These are phyloP conservation scores for Antitype chi DNA, from an alignment of 2,888 invertebrate genomes.

Conservation along the genomic window DNA sequence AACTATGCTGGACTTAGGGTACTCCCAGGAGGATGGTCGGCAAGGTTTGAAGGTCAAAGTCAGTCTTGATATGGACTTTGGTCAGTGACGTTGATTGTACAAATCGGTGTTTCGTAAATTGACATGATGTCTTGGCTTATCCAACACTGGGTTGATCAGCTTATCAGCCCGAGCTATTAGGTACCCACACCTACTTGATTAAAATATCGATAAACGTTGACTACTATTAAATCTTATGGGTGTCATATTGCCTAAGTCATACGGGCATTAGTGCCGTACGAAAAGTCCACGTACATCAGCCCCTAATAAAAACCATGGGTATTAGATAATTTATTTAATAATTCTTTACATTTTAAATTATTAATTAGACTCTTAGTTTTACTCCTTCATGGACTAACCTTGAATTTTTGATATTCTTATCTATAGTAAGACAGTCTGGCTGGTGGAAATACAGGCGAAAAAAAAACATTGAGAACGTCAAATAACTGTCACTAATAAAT, in stretches of 20 bases:
- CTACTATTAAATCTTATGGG: too few relatives aligned
- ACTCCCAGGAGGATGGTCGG: not conserved
- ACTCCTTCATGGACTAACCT: not conserved
- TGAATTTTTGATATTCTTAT: not conserved
- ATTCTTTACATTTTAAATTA: not conserved
- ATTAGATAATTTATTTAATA: too few relatives aligned
- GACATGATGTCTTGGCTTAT: not conserved
- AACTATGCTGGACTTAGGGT: not conserved
- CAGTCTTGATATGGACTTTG: not conserved
- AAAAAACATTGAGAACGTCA: not conserved
- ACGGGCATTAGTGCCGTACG: not conserved
- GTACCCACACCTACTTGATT: not conserved
- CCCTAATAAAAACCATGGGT: too few relatives aligned
- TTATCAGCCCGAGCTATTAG: not conserved
- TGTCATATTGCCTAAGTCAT: too few relatives aligned
- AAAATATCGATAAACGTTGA: too few relatives aligned
- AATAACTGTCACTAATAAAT: slow-evolving; percentile 16
- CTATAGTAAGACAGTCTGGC: not conserved
- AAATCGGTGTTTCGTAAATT: not conserved
- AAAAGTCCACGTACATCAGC: not conserved
- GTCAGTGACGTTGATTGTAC: not conserved
- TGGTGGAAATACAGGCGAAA: not conserved
- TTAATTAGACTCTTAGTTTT: not conserved
- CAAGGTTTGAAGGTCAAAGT: not conserved
- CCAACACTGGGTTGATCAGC: too few relatives aligned